Base-by-base conservation (phyloP, 2,113 vertebrate species). In the Melanocharis versteri region DNA sequence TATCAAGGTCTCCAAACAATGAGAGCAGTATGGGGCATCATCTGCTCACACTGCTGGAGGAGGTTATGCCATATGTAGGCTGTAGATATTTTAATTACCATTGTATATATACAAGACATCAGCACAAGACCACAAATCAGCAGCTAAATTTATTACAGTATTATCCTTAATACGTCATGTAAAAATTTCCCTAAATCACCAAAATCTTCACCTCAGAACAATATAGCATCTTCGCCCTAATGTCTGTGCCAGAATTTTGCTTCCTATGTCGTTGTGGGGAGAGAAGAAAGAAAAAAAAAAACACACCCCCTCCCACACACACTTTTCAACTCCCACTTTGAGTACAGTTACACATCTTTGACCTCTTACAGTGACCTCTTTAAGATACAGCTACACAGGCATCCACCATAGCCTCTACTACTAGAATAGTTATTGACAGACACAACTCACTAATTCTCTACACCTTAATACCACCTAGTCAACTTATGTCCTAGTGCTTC, bases 251-350 rank as follows among this genome's bases (percentile, higher is more conserved):
- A 37, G 12, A 58, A 35, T 65, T 82, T 81, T 90, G 18, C 21
- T 84, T 57, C 78, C 37, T 56, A 10, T 6, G 33, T 8, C 9
- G 22, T 15, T 39, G 14, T n/a, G 11, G 18, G 15, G 23, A 81
- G 3, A 35, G 27, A 81, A 70, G 18, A 56, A 30, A 27, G 4
- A 45, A 37, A 14, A 31, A 47, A 22, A 4, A 14, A 28, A 10
- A 6, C n/a, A 71, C 31, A 7, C 7, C 2, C 31, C 2, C 3
- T 10, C 2, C 5, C 20, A 22, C 42, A n/a, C 4, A 40, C 7
- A 33, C 33, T 83, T 72, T 68, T 33, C 16, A 69, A 53, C 28
- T 53, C 33, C 61, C 37, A 50, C 48, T 58, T 54, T 33, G 22
- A 62, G 61, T 68, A 75, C 35, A 37, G 11, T 33, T 22, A 4